Evolutionary conservation across 2,888 invertebrate species (phyloP), one percentile per base, ranked within the genome.

Genomic region (Hirtodrosophila histrioides): DNA sequence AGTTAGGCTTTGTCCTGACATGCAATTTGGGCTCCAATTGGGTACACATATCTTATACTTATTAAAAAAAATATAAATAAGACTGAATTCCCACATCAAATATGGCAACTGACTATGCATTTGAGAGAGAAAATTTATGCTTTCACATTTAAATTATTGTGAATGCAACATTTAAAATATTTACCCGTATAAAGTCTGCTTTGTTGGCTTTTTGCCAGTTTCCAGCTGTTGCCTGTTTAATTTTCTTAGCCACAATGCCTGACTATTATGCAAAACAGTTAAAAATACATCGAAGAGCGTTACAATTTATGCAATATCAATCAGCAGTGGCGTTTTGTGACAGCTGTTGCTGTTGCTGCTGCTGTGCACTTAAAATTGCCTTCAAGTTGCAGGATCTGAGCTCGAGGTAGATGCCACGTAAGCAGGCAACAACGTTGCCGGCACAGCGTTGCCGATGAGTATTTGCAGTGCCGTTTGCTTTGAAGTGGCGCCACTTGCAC

Each of bases 251-350:
- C 29, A 29, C 36, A 51, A 10, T 37, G 27, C n/a, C 11, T 4
- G 43, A 46, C 58, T 50, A 51, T 66, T 79, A 76, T 76, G 83
- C 68, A 79, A 79, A 76, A 57, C 45, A 65, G 61, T 53, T 66
- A 49, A 56, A 75, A 69, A 68, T 53, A 66, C 65, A 80, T 73
- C 65, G 75, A 74, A 61, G 48, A 62, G 53, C 60, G 48, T 46
- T 62, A 48, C 39, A 78, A 76, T 75, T 70, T 85, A 78, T 85
- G 78, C 75, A 68, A 54, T 69, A 58, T 62, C 58, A 66, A 80
- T 66, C 68, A 66, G 63, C 56, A 29, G 55, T 53, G n/a, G 11
- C 37, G 49, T n/a, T 51, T 54, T 58, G 50, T 23, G 68, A 50
- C 77, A 74, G 50, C 72, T 56, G 70, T 62, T 62, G 31, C 31